Percentiles rank a stretch among this genome's conserved stretches.
Evolutionary conservation across 2,113 vertebrate species (phyloP).

Genomic region (Seriola dumerili): DNA sequence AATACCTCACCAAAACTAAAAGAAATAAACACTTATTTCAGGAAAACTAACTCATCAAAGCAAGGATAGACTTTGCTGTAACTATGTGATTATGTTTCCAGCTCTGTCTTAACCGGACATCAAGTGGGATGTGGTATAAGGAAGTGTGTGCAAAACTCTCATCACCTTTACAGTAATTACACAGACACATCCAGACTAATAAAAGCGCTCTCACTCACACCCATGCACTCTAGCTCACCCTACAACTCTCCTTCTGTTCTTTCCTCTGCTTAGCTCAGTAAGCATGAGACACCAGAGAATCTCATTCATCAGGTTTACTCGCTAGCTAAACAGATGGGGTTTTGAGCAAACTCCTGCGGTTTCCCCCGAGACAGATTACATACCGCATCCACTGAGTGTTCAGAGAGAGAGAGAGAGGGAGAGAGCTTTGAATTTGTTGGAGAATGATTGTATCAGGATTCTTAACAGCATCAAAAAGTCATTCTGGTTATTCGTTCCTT

Average conservation of each 20-base stretch:
- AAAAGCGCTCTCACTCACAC: conserved; percentile 28
- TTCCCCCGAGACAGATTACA: conserved; percentile 72
- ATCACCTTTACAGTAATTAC: conserved; percentile 13
- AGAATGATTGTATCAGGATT: conserved; percentile 39
- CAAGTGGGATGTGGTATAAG: neutral
- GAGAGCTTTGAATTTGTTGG: conserved; percentile 23
- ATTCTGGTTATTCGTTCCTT: conserved; percentile 16
- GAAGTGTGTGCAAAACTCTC: neutral
- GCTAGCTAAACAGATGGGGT: conserved; percentile 79
- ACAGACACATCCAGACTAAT: conserved; percentile 27
- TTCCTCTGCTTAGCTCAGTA: conserved; percentile 59
- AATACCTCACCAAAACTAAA: neutral
- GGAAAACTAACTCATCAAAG: neutral
- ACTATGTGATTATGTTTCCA: neutral
- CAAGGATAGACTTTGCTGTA: neutral
- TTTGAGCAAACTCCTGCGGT: conserved; percentile 71
- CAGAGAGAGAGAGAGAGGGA: neutral
- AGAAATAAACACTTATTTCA: neutral
- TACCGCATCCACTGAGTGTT: conserved; percentile 64
- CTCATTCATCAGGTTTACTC: conserved; percentile 78
- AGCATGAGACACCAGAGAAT: conserved; percentile 67
- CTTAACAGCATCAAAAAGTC: conserved; percentile 27
- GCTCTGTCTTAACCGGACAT: neutral
- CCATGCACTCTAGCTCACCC: conserved; percentile 26
- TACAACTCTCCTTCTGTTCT: conserved; percentile 59